These are phyloP conservation scores for Diaprepes abbreviatus DNA, from an alignment of 2,888 invertebrate genomes.

Conservation along the genomic window DNA sequence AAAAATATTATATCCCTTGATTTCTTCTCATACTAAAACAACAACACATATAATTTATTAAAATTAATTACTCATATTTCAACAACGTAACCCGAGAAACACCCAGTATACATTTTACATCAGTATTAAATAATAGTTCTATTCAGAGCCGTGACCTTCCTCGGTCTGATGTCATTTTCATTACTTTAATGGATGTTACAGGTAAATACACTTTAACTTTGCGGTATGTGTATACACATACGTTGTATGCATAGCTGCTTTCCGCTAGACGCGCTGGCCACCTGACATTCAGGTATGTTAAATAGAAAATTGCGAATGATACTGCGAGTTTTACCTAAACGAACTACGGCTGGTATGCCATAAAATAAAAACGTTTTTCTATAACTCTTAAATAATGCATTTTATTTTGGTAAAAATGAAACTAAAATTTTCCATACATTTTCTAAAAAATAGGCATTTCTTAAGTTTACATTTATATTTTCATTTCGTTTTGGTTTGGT, in stretches of 20 bases:
- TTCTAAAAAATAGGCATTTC: no score
- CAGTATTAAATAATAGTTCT: conserved; percentile 29
- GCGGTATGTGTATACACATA: conserved; percentile 21
- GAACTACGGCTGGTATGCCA: neutral
- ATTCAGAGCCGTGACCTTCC: conserved; percentile 34
- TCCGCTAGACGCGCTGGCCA: conserved; percentile 23
- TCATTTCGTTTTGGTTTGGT: no score
- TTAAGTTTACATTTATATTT: no score
- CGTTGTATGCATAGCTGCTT: conserved; percentile 7
- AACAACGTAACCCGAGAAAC: conserved; percentile 16
- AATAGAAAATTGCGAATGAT: conserved; percentile 18
- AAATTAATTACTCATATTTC: conserved; percentile 15
- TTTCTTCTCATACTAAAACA: no score
- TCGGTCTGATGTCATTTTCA: conserved; percentile 33
- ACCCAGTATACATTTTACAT: conserved; percentile 19
- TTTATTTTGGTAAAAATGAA: no score
- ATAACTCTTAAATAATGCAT: no score
- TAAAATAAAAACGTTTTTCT: no score
- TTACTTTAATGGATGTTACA: conserved; percentile 26
- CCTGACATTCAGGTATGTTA: conserved; percentile 23
- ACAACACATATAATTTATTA: no score
- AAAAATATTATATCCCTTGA: no score
- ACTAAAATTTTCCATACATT: no score
- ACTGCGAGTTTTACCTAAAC: conserved; percentile 6
- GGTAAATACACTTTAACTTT: conserved; percentile 36